Base-by-base conservation (phyloP, 1,140 invertebrate species). In the Meloidogyne chitwoodi region DNA sequence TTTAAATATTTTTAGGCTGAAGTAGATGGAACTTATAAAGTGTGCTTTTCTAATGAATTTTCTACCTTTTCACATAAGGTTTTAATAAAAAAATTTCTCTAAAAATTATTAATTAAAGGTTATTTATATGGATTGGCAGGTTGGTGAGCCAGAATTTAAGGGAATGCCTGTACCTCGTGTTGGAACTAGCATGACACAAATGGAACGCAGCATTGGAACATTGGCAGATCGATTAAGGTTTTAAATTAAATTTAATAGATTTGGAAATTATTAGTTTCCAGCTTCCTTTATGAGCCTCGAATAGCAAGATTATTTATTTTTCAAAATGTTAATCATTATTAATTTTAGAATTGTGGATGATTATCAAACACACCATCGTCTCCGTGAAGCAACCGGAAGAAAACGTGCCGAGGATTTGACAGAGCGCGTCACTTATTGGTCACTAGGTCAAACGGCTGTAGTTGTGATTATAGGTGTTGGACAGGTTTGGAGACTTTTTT, bases 21-120 rank as follows among this genome's bases (percentile, higher is more conserved):
- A 27, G 61, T 74, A 16, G 48, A 38, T 26, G 81, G 81, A 6
- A 77, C 80, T 14, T 85, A 84, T 78, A 85, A 86, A 71, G 82
- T 85, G 16, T 99, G 97, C 89, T 99, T 99, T 88, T 96, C 94
- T 85, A 99, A 99, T 90, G 95, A 99, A 88, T 99, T 99, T 88
- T 98, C 96, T 62, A 98, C 96, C 56, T 98, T 98, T 89, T 96
- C 94, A n/a, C 96, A 99, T 85, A 99, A 99, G 90, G 48, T 56
- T 56, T 22, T 56, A 19, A 6, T 44, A 16, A 44, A 2, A 8
- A n/a, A n/a, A 16, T 56, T 56, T 56, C n/a, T 56, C 2, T 56
- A n/a, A n/a, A 56, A 56, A n/a, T 56, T 56, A n/a, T n/a, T n/a
- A n/a, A 10, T 56, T 56, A 5, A 56, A 56, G 48, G 91, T 98